Conservation (phyloP, 2,113 vertebrate genomes). For the Alethe diademata region DNA sequence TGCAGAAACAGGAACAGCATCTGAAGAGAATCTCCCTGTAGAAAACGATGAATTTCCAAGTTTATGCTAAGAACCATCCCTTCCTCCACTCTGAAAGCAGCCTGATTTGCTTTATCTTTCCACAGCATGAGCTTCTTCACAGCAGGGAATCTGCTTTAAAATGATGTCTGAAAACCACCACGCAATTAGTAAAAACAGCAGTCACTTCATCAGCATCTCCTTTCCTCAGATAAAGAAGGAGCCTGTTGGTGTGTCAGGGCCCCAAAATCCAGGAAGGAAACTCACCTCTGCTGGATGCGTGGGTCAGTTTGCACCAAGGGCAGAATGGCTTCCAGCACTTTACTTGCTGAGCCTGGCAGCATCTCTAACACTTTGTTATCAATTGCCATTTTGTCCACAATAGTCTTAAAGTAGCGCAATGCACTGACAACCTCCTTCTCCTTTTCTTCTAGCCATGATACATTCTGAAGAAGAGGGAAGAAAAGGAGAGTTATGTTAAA, state of each 20-base stretch:
- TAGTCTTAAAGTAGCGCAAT: slow-evolving; percentile 96
- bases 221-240: not conserved
- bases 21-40: not conserved
- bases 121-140: not conserved
- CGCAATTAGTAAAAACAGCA: not conserved
- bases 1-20: not conserved
- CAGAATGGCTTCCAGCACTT: slow-evolving; percentile 94
- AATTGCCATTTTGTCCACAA: slow-evolving; percentile 97
- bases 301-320: slow-evolving; percentile 90
- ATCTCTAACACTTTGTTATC: slow-evolving; percentile 96
- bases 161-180: not conserved
- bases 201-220: not conserved
- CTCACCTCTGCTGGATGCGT: slow-evolving; percentile 90
- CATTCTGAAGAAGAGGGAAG: slow-evolving; percentile 76
- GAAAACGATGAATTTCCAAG: not conserved
- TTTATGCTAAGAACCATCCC: not conserved
- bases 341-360: slow-evolving; percentile 96
- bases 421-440: slow-evolving; percentile 98
- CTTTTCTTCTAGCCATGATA: slow-evolving; percentile 91
- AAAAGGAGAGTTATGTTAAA: not conserved
- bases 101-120: slow-evolving; percentile 4
- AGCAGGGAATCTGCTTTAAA: slow-evolving; percentile 1
- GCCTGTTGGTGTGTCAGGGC: not conserved
- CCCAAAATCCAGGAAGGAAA: not conserved
- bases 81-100: not conserved